A percentile compares a stretch with the other conserved stretches of the same genome.
Conservation (phyloP, 1,140 invertebrate genomes). For the Anastrepha obliqua region DNA sequence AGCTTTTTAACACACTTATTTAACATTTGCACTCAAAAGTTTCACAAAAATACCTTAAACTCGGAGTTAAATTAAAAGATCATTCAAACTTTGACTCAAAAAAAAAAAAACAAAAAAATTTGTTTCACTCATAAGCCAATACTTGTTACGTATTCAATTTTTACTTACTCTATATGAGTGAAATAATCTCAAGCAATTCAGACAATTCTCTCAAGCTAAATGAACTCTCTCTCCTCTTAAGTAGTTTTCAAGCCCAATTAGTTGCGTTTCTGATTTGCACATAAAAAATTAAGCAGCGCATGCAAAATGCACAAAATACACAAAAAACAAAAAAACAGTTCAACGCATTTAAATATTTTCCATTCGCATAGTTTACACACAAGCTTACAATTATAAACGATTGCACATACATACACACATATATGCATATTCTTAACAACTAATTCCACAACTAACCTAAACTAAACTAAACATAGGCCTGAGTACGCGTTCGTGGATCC, state of each 20-base stretch:
- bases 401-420: not conserved
- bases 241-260: not conserved
- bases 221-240: not conserved
- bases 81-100: conserved; percentile 8
- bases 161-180: not conserved
- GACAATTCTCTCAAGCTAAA: not conserved
- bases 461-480: conserved; percentile 72
- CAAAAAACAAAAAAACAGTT: conserved; percentile 1
- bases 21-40: conserved; percentile 44
- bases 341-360: not conserved
- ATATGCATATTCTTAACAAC: not conserved
- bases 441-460: not conserved
- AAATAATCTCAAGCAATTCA: not conserved
- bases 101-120: not conserved
- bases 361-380: not conserved
- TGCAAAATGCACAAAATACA: not conserved
- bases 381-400: not conserved
- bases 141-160: not conserved
- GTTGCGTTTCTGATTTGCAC: too few species aligned
- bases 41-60: not conserved
- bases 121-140: too few species aligned
- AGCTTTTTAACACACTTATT: conserved; percentile 37
- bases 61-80: not conserved
- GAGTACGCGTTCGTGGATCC: conserved; percentile 69
- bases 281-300: too few species aligned